A percentile compares a stretch with the other conserved stretches of the same genome.
Conservation (phyloP, 2,113 vertebrate species). For the Pelecanus crispus region DNA sequence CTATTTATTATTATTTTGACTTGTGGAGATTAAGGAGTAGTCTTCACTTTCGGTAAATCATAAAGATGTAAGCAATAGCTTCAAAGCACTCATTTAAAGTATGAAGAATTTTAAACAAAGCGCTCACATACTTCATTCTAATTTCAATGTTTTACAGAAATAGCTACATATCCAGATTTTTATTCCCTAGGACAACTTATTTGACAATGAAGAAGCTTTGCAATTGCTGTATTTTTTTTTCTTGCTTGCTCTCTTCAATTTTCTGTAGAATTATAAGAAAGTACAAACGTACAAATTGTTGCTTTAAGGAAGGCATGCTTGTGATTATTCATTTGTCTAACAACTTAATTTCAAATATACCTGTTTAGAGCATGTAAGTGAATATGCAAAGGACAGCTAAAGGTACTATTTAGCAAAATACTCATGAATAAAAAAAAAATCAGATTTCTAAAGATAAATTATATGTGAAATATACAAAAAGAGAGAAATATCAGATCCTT, state of each 20-base stretch:
- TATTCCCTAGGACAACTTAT: neutral
- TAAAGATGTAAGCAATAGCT: neutral
- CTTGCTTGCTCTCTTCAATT: neutral
- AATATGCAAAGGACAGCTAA: neutral
- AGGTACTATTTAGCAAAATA: neutral
- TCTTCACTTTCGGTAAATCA: neutral
- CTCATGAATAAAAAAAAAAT: neutral
- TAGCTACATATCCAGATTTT: neutral
- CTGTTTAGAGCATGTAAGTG: neutral
- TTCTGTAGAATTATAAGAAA: neutral
- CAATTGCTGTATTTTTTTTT: neutral
- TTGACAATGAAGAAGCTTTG: neutral
- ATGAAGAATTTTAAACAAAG: neutral
- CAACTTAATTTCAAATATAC: neutral
- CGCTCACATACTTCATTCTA: neutral
- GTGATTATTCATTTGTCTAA: neutral
- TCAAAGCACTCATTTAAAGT: neutral
- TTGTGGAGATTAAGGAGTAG: neutral
- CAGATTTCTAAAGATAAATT: neutral
- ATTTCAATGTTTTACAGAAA: neutral
- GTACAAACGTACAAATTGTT: neutral
- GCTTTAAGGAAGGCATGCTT: rapidly evolving
- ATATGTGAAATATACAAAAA: neutral
- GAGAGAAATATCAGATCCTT: neutral
- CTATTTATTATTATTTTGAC: neutral